Conservation (phyloP, 2,113 vertebrate genomes). For the Tyto alba region DNA sequence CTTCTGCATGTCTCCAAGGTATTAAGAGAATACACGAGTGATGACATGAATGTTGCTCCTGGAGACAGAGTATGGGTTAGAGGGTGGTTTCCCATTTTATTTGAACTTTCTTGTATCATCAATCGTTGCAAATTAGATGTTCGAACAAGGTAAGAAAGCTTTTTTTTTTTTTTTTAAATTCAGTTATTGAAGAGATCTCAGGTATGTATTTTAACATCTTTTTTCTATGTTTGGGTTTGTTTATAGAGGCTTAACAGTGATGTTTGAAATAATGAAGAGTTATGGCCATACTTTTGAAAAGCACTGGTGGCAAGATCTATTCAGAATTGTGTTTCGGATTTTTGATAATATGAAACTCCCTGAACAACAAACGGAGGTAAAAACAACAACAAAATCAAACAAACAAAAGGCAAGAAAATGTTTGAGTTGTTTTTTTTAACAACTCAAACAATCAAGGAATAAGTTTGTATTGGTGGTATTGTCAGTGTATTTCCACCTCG, state of each 20-base stretch:
- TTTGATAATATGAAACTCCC: slow-evolving; percentile 99
- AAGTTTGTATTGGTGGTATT: background rate
- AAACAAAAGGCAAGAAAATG: background rate
- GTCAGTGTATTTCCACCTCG: background rate
- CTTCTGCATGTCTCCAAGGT: slow-evolving; percentile 68
- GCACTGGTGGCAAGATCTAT: slow-evolving; percentile 99
- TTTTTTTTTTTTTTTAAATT: background rate
- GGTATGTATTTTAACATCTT: background rate
- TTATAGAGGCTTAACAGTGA: slow-evolving; percentile 91
- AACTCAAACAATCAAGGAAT: background rate
- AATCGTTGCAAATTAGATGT: slow-evolving; percentile 97
- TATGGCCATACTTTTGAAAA: slow-evolving; percentile 95
- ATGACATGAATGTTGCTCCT: slow-evolving; percentile 97
- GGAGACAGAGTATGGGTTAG: slow-evolving; percentile 96
- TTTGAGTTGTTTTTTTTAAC: background rate
- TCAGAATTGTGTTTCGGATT: slow-evolving; percentile 95
- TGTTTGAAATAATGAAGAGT: slow-evolving; percentile 99
- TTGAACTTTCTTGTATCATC: slow-evolving; percentile 97
- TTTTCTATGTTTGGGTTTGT: background rate
- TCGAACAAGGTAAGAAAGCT: slow-evolving; percentile 82
- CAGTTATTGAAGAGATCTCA: background rate
- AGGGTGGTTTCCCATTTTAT: slow-evolving; percentile 97
- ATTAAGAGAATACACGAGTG: slow-evolving; percentile 94
- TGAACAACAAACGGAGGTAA: slow-evolving; percentile 94
- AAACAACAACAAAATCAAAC: background rate